These are phyloP conservation scores for Phytoseiulus persimilis DNA, from an alignment of 2,888 invertebrate species.

Conservation along the genomic window DNA sequence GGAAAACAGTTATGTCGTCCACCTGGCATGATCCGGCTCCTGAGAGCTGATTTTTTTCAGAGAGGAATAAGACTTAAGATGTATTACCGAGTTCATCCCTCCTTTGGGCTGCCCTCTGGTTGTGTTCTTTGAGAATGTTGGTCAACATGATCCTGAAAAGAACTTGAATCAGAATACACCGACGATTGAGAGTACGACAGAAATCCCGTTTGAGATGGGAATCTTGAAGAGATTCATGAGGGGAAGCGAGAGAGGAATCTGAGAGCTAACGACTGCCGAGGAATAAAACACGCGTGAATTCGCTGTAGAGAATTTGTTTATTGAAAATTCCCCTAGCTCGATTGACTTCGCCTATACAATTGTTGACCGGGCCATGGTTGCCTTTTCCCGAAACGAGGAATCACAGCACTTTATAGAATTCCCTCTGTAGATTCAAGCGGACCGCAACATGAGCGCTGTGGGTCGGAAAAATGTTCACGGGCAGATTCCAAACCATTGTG, in stretches of 20 bases:
- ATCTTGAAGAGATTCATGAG: too few species aligned
- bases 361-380: not conserved
- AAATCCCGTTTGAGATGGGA: not conserved
- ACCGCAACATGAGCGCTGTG: constrained; percentile 56
- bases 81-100: constrained; percentile 69
- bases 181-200: not conserved
- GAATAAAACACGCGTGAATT: too few species aligned
- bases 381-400: not conserved
- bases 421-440: constrained; percentile 14
- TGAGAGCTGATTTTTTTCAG: too few species aligned
- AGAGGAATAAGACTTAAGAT: constrained; percentile 40
- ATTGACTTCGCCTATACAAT: too few species aligned
- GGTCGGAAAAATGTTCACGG: constrained; percentile 84
- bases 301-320: too few species aligned
- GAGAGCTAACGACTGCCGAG: too few species aligned
- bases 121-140: constrained; percentile 76
- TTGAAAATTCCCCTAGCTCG: too few species aligned
- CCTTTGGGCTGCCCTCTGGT: constrained; percentile 65
- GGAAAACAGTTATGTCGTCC: too few species aligned
- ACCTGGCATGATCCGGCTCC: too few species aligned
- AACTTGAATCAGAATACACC: not conserved
- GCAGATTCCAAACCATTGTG: constrained; percentile 97
- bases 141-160: constrained; percentile 60
- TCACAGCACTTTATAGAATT: not conserved
- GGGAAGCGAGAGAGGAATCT: too few species aligned